Conservation (phyloP, 2,797 vertebrate genomes). For the Leptodactylus fallax region DNA sequence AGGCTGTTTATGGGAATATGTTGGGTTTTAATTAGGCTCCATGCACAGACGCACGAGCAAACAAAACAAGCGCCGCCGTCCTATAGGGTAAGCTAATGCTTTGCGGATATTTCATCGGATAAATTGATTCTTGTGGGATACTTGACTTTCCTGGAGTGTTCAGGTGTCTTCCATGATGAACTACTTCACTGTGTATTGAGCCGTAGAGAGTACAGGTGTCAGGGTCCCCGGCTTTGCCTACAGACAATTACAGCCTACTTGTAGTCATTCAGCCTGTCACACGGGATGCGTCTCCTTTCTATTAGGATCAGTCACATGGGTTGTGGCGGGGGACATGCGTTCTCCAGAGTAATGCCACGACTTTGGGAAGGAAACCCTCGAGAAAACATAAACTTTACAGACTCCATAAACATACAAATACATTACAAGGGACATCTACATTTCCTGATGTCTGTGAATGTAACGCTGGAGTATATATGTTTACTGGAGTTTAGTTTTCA, state of each 20-base stretch:
- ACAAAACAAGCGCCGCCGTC: neutral
- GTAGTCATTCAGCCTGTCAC: neutral
- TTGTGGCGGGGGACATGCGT: no score
- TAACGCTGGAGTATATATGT: no score
- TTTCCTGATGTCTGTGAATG: no score
- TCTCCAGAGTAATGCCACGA: no score
- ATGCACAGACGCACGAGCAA: conserved; percentile 38
- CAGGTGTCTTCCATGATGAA: neutral
- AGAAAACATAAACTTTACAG: no score
- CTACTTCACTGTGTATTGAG: neutral
- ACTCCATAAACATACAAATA: no score
- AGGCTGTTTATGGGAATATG: conserved; percentile 59
- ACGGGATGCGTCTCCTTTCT: neutral
- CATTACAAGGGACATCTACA: no score
- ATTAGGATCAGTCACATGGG: neutral
- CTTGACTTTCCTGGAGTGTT: neutral
- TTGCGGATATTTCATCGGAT: conserved; percentile 35
- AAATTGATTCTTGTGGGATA: conserved; percentile 51
- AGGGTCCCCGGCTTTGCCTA: neutral
- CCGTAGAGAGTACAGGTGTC: conserved; percentile 7
- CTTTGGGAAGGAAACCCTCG: no score
- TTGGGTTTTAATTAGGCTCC: conserved; percentile 60
- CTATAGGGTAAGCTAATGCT: neutral
- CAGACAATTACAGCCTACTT: neutral
- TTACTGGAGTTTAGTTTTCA: no score